Conservation (phyloP, 1,140 invertebrate species). For the Maconellicoccus hirsutus region DNA sequence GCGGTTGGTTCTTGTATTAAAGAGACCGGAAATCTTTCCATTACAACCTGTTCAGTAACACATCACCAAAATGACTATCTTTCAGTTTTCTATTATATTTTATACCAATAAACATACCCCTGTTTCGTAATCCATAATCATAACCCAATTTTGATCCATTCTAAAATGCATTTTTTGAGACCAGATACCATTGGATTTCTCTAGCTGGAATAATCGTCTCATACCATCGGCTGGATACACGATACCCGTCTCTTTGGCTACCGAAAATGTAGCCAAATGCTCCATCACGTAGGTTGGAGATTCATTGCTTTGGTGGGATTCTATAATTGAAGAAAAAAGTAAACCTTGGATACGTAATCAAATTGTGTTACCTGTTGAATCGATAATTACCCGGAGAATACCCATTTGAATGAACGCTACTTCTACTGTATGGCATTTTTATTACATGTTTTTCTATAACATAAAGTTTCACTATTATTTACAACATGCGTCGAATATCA, state of each 20-base stretch:
- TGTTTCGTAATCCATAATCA: constrained; percentile 93
- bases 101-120: constrained; percentile 60
- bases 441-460: constrained; percentile 7
- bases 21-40: constrained; percentile 87
- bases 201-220: constrained; percentile 82
- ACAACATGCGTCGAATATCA: no score
- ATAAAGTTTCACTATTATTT: neutral
- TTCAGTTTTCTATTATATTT: neutral
- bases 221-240: constrained; percentile 90
- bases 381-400: constrained; percentile 30
- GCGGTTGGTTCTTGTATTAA: constrained; percentile 90
- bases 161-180: constrained; percentile 94
- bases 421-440: constrained; percentile 31
- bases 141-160: constrained; percentile 71
- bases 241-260: constrained; percentile 75
- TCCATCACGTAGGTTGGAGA: constrained; percentile 74
- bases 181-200: constrained; percentile 97
- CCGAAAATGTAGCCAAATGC: constrained; percentile 95
- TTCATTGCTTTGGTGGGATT: constrained; percentile 28
- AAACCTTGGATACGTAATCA: neutral
- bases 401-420: constrained; percentile 32
- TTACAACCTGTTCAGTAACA: constrained; percentile 58
- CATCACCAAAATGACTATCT: neutral
- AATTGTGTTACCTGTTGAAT: neutral
- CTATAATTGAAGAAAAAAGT: neutral